phyloP scores from a whole-genome alignment of 2,888 invertebrate species.

The Marasmarcha lunaedactyla region DNA sequence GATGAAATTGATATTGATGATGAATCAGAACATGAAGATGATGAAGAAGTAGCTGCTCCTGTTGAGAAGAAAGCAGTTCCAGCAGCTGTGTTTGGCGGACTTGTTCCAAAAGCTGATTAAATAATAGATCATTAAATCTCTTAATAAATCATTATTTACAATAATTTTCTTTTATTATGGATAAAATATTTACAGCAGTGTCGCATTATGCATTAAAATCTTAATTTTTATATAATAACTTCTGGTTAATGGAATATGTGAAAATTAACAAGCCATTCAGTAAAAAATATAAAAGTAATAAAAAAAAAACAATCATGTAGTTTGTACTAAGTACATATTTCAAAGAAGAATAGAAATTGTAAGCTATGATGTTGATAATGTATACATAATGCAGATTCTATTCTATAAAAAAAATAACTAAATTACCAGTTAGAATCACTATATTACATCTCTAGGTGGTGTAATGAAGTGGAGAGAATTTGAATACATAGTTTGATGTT shows the following conservation, averaged over 20 bases:
- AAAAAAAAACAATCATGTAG: no score
- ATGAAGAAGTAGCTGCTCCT: constrained; percentile 73
- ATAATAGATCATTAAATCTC: not conserved
- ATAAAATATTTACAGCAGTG: no score
- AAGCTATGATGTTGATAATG: no score
- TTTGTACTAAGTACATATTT: no score
- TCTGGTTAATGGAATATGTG: no score
- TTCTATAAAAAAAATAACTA: not conserved
- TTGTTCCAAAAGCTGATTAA: constrained; percentile 42
- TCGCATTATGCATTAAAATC: no score
- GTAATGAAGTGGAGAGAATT: constrained; percentile 83
- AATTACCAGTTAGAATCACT: constrained; percentile 14
- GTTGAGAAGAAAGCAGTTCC: constrained; percentile 90
- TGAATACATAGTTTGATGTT: constrained; percentile 76
- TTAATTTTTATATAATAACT: no score
- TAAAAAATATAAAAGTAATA: no score
- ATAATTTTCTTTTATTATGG: not conserved
- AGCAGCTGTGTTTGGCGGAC: constrained; percentile 90
- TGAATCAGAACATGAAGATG: constrained; percentile 75
- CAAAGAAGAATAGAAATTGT: no score
- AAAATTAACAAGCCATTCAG: no score
- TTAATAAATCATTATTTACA: not conserved
- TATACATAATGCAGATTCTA: not conserved
- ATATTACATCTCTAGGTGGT: constrained; percentile 78
- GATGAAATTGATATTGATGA: constrained; percentile 90